Evolutionary conservation across 2,888 invertebrate genomes (phyloP).

Genomic region (Catocala sponsa): DNA sequence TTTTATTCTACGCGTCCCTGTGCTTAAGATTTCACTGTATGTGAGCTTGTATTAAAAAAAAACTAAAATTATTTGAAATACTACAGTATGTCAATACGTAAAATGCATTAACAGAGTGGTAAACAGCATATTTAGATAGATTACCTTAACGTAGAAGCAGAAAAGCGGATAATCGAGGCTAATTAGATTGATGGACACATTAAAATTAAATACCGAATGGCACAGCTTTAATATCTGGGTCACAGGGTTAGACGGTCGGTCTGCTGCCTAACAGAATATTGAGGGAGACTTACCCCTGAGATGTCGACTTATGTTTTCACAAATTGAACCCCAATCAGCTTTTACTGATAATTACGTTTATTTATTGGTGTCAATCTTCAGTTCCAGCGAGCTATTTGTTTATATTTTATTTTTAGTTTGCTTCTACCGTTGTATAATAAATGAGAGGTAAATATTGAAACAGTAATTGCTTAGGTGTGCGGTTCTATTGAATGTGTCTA

Average conservation of each 20-base stretch:
- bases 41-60: too few species aligned
- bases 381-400: conserved; percentile 21
- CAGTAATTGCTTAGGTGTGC: conserved; percentile 5
- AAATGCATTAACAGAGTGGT: too few species aligned
- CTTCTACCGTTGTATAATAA: conserved; percentile 1
- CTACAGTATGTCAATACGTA: too few species aligned
- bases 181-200: conserved; percentile 8
- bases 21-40: too few species aligned
- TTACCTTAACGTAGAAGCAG: neutral
- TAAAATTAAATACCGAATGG: conserved; percentile 15
- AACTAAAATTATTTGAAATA: too few species aligned
- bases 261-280: conserved; percentile 11
- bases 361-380: conserved; percentile 32
- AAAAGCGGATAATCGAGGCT: neutral
- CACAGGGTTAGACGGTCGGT: conserved; percentile 14
- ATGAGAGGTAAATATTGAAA: conserved; percentile 20
- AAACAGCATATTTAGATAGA: too few species aligned
- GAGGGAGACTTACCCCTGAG: conserved; percentile 8
- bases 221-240: conserved; percentile 24
- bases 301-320: conserved; percentile 23
- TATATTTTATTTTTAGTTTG: conserved; percentile 24
- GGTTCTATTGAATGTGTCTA: conserved; percentile 1
- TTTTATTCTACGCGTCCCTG: too few species aligned
- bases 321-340: conserved; percentile 28
- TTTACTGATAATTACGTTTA: conserved; percentile 38